phyloP scores from a whole-genome alignment of 2,797 vertebrate species.

The Mus spretus region DNA sequence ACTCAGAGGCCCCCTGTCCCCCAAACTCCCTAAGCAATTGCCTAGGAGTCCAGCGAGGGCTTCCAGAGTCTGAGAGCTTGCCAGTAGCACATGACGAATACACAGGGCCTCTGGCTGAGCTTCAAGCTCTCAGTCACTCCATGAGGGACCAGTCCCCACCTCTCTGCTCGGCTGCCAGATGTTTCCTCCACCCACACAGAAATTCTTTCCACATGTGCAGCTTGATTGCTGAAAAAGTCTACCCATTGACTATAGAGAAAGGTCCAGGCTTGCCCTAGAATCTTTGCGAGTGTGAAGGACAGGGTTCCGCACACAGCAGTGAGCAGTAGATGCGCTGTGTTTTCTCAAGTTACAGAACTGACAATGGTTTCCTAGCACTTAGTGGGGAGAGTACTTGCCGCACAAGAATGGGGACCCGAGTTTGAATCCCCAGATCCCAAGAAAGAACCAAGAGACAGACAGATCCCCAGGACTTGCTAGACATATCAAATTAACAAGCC shows the following conservation, averaged over 20 bases:
- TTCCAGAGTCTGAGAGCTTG: neutral
- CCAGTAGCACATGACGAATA: accelerated
- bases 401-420: neutral
- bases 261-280: neutral
- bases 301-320: neutral
- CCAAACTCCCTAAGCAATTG: neutral
- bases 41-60: neutral
- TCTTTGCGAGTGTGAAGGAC: neutral
- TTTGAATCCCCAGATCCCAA: neutral
- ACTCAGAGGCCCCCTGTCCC: neutral
- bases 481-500: neutral
- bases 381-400: neutral
- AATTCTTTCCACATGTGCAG: neutral
- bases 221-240: neutral
- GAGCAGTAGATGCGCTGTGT: neutral
- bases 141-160: neutral
- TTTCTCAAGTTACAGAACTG: neutral
- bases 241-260: neutral
- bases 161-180: neutral
- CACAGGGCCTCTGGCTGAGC: neutral
- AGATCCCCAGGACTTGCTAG: neutral
- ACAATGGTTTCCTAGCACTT: neutral
- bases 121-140: neutral
- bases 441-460: neutral
- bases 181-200: neutral